Conservation (phyloP, 2,797 vertebrate genomes). For the Alcedo atthis region DNA sequence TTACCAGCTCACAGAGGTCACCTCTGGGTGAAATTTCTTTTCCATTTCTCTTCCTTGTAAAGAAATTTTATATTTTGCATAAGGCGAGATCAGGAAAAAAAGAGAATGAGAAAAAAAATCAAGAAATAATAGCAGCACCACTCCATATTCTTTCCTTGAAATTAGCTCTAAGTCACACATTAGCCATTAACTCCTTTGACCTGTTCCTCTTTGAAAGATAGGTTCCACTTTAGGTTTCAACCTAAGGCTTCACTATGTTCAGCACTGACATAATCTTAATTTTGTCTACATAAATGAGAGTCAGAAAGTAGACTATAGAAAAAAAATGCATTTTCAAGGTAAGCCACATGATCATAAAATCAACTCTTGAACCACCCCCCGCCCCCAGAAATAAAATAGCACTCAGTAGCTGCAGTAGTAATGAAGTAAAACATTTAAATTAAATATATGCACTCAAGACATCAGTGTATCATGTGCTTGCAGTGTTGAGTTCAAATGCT, state of each 20-base stretch:
- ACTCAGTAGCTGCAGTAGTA: not conserved
- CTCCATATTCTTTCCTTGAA: slow-evolving; percentile 8
- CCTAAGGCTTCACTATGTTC: slow-evolving; percentile 53
- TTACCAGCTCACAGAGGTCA: not conserved
- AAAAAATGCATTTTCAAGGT: slow-evolving; percentile 28
- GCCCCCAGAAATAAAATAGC: not conserved
- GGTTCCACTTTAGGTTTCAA: slow-evolving; percentile 51
- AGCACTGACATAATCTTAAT: slow-evolving; percentile 63
- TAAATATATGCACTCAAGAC: slow-evolving; percentile 32
- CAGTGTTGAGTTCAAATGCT: slow-evolving; percentile 60
- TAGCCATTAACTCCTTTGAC: slow-evolving; percentile 73
- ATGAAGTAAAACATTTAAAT: slow-evolving; percentile 45
- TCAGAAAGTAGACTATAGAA: slow-evolving; percentile 30
- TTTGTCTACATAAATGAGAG: slow-evolving; percentile 41
- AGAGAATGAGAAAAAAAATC: not conserved
- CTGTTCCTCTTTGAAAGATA: slow-evolving; percentile 54
- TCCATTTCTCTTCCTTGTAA: not conserved
- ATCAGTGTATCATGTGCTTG: slow-evolving; percentile 33
- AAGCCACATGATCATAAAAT: slow-evolving; percentile 37
- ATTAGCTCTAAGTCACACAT: slow-evolving; percentile 65
- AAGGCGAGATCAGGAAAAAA: not conserved
- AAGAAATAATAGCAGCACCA: slow-evolving; percentile 6
- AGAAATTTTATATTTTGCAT: not conserved
- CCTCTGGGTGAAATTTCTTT: slow-evolving; percentile 33
- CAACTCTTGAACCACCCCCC: slow-evolving; percentile 3